These are phyloP conservation scores for Biston stratarius DNA, from an alignment of 2,888 invertebrate genomes.

Conservation along the genomic window DNA sequence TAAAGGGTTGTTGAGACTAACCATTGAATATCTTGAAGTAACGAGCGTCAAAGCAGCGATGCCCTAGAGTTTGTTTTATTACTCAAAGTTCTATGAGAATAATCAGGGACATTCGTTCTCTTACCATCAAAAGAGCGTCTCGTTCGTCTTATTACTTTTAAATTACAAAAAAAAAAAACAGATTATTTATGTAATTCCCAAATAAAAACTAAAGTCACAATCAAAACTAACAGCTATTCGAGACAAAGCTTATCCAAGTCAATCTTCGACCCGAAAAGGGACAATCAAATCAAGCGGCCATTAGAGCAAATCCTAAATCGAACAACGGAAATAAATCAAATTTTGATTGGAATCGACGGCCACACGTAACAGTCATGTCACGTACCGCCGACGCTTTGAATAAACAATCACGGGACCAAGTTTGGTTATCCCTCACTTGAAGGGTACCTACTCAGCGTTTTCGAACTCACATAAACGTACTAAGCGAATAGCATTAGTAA, in stretches of 20 bases:
- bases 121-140: no score
- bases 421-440: constrained; percentile 47
- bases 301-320: constrained; percentile 56
- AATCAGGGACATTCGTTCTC: no score
- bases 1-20: no score
- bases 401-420: constrained; percentile 67
- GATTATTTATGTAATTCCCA: background rate
- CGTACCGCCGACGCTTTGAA: constrained; percentile 67
- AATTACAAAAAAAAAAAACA: no score
- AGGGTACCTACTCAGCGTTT: background rate
- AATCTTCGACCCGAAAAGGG: constrained; percentile 38
- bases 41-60: no score
- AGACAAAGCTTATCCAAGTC: constrained; percentile 24
- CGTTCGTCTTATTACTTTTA: no score
- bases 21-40: no score
- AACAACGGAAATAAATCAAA: constrained; percentile 72
- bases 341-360: constrained; percentile 67
- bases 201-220: no score
- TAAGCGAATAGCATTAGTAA: no score
- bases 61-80: no score
- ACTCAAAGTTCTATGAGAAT: no score
- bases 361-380: constrained; percentile 71
- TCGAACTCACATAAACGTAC: constrained; percentile 11
- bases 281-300: constrained; percentile 55
- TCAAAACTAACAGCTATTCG: background rate